Conservation (phyloP, 2,888 invertebrate genomes). For the Drosophila paracracens region DNA sequence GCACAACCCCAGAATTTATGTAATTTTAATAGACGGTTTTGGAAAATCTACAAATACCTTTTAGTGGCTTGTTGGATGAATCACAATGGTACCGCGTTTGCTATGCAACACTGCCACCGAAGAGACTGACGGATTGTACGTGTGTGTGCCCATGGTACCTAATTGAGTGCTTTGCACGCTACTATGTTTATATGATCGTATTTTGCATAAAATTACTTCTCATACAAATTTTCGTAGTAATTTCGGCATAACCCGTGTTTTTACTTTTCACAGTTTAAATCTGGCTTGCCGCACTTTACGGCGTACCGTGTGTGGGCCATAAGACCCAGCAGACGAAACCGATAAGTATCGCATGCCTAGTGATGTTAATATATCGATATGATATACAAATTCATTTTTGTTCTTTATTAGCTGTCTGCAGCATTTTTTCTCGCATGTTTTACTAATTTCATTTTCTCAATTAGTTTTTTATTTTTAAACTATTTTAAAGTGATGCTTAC, state of each 20-base stretch:
- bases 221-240: background rate
- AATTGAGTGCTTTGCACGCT: background rate
- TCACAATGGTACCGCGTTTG: constrained; percentile 47
- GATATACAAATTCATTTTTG: constrained; percentile 29
- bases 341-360: constrained; percentile 9
- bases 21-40: constrained; percentile 60
- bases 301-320: background rate
- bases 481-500: constrained; percentile 20
- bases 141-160: constrained; percentile 2
- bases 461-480: constrained; percentile 32
- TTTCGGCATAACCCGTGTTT: background rate
- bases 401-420: constrained; percentile 36
- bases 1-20: constrained; percentile 51
- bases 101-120: constrained; percentile 41
- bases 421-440: constrained; percentile 52
- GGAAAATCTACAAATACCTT: constrained; percentile 65
- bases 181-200: background rate
- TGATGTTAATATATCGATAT: constrained; percentile 23
- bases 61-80: constrained; percentile 45
- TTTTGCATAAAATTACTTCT: background rate
- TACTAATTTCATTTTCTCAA: constrained; percentile 32
- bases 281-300: background rate
- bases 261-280: background rate
- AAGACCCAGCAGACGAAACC: background rate
- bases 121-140: constrained; percentile 1